These are phyloP conservation scores for Rhamphomyia laevipes DNA, from an alignment of 2,888 invertebrate species.

Conservation along the genomic window DNA sequence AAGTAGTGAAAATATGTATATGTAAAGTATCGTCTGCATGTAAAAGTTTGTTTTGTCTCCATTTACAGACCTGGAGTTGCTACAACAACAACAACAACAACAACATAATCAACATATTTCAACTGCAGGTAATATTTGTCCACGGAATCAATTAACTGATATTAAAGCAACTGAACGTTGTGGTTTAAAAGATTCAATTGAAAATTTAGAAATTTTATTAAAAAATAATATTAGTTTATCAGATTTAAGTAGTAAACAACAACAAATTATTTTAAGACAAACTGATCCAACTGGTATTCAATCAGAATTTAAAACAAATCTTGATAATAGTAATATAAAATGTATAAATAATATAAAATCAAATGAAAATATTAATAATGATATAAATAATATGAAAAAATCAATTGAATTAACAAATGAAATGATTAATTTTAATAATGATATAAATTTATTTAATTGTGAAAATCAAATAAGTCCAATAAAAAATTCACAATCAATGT, in stretches of 20 bases:
- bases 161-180: constrained; percentile 27
- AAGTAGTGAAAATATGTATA: too few species aligned
- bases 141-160: constrained; percentile 26
- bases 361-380: not conserved
- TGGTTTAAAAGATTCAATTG: constrained; percentile 34
- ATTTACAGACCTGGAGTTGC: too few species aligned
- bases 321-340: not conserved
- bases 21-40: too few species aligned
- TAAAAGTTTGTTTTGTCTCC: too few species aligned
- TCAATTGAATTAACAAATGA: not conserved
- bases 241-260: constrained; percentile 34
- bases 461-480: constrained; percentile 30
- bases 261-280: constrained; percentile 31
- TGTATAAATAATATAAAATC: not conserved
- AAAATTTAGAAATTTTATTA: constrained; percentile 34
- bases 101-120: constrained; percentile 1
- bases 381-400: not conserved
- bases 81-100: constrained; percentile 1
- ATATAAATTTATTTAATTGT: constrained; percentile 18
- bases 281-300: constrained; percentile 18
- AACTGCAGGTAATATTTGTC: not conserved
- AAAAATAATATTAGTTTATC: constrained; percentile 37
- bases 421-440: not conserved
- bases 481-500: constrained; percentile 34
- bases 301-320: not conserved